Base-by-base conservation (phyloP, 2,888 invertebrate species). In the Ceraclea dissimilis region DNA sequence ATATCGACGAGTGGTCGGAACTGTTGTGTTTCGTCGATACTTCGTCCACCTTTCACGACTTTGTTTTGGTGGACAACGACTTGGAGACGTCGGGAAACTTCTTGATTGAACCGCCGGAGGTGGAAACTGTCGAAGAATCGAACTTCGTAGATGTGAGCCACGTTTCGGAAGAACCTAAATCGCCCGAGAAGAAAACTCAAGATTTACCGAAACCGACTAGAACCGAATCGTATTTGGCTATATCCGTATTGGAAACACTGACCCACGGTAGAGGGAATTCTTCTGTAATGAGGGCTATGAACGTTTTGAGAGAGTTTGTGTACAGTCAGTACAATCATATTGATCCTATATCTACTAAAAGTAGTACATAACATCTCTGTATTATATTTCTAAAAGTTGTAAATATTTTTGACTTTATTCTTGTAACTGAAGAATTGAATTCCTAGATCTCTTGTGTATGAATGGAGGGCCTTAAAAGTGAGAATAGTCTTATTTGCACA, bases 1-100 rank as follows among this genome's bases (percentile, higher is more conserved):
- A 54, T 18, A 44, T 54, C 39, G 54, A 54, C 5, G 54, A 54
- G 22, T 54, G 54, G 54, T 39, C 49, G 16, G 54, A 54, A 17
- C n/a, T 54, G n/a, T 48, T 34, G 34, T 54, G 54, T 34, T 54
- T 54, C 48, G 48, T 54, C 17, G 39, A 54, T 11, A 31, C 31
- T 5, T 39, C 48, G 10, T 13, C 16, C 11, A 21, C 19, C 10
- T 54, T 54, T 34, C 20, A 49, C 2, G 54, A 49, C 11, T 54
- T 54, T 54, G 54, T 49, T 16, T 33, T 48, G 47, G 49, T 49
- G 20, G 54, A 54, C 17, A 34, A 54, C 17, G 18, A n/a, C 1
- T 34, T 54, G n/a, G 54, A 54, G 22, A 39, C 22, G 17, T 49
- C 20, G 18, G 48, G 49, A 2, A 54, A 49, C 21, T 54, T 54